Conservation (phyloP, 1,140 invertebrate genomes). For the Cepaea nemoralis region DNA sequence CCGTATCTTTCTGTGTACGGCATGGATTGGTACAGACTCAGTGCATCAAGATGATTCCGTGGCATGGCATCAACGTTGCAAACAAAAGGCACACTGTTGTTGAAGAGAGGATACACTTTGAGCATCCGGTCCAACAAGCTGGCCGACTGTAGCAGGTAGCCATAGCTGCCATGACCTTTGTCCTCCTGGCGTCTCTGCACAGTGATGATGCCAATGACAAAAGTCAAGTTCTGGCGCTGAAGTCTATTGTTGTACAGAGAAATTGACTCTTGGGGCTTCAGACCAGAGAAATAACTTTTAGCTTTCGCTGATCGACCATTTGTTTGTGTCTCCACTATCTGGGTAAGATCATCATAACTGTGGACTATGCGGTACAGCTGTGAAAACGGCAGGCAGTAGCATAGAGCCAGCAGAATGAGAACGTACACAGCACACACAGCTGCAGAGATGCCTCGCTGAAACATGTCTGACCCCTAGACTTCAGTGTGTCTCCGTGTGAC, state of each 20-base stretch:
- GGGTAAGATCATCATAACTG: not conserved
- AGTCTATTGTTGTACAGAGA: conserved; percentile 4
- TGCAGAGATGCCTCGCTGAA: not conserved
- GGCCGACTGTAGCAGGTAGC: conserved; percentile 18
- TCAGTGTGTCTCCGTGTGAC: not conserved
- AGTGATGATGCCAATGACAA: conserved; percentile 27
- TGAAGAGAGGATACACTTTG: conserved; percentile 5
- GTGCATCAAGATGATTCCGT: conserved; percentile 17
- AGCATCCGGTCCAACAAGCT: not conserved
- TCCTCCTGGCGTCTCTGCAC: not conserved
- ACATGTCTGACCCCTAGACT: conserved; percentile 1
- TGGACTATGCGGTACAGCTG: not conserved
- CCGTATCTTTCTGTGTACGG: conserved; percentile 35
- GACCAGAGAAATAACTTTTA: not conserved
- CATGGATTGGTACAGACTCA: conserved; percentile 12
- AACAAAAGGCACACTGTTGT: conserved; percentile 24
- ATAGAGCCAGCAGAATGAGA: not conserved
- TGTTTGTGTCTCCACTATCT: not conserved
- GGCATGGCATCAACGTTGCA: conserved; percentile 32
- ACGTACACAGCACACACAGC: not conserved
- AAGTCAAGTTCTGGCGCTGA: not conserved
- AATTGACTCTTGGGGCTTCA: not conserved
- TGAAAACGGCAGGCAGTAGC: conserved; percentile 22
- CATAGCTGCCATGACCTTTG: not conserved
- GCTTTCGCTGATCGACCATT: not conserved